phyloP scores from a whole-genome alignment of 2,888 invertebrate genomes.

The Macrophya alboannulata region DNA sequence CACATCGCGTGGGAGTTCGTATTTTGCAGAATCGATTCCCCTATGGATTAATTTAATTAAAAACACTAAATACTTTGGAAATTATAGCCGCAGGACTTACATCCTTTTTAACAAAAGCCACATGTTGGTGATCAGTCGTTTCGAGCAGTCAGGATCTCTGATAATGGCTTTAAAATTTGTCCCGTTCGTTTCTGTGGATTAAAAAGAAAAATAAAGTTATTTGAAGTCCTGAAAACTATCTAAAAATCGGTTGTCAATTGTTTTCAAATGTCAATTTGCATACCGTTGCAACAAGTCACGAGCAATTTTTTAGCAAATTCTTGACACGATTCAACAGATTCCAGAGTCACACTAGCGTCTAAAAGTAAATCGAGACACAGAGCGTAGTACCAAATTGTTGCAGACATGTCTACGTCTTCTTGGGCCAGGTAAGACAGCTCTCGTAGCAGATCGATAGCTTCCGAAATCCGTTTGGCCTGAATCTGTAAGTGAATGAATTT shows the following conservation, averaged over 20 bases:
- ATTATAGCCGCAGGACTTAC: neutral
- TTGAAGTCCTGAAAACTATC: conserved; percentile 4
- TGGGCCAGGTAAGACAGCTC: conserved; percentile 73
- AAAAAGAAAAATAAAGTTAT: neutral
- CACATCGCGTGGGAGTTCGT: conserved; percentile 28
- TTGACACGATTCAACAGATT: conserved; percentile 80
- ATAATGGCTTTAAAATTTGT: conserved; percentile 1
- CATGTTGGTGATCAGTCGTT: conserved; percentile 36
- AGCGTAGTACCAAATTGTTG: conserved; percentile 82
- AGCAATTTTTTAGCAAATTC: conserved; percentile 77
- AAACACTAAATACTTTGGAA: neutral
- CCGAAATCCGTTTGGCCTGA: conserved; percentile 80
- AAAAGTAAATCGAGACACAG: conserved; percentile 83
- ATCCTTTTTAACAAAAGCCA: conserved; percentile 33
- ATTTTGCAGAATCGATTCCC: conserved; percentile 38
- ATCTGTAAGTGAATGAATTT: conserved; percentile 61
- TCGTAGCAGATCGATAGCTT: conserved; percentile 81
- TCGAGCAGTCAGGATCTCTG: conserved; percentile 40
- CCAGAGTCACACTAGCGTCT: conserved; percentile 83
- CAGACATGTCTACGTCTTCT: conserved; percentile 72
- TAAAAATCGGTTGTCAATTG: neutral
- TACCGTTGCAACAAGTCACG: neutral
- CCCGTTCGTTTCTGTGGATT: neutral
- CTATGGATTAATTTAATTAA: neutral
- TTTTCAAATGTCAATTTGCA: neutral